Evolutionary conservation across 2,888 invertebrate species (phyloP), one percentile per base, ranked within the genome.

Genomic region (Toxonevra muliebris): DNA sequence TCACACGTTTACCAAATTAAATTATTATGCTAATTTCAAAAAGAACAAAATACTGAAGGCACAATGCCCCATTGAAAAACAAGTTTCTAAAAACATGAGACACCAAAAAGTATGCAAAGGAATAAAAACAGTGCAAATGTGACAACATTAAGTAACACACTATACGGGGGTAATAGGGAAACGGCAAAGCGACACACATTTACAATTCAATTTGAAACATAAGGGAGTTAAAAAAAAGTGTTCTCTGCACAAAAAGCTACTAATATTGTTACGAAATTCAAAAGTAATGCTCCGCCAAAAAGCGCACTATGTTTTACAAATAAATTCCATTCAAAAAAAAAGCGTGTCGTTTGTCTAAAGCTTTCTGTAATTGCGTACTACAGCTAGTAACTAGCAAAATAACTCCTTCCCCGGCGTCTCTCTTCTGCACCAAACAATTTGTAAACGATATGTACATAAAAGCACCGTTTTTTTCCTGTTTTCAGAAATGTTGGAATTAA

Each of bases 371-470:
- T 20, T 57, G 57, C 15, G 7, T 1, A 30, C 15, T 2, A 10
- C 57, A 40, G 30, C 13, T 9, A 40, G 41, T 20, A 48, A 11
- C 5, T n/a, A 48, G 11, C 48, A 48, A 48, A 48, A 1, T 48
- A 48, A 48, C 13, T n/a, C 9, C 15, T 13, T 48, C 5, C 48
- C 13, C 15, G n/a, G n/a, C 7, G 3, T 48, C 15, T 13, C 15
- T 48, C n/a, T 48, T 3, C 8, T 1, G 48, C 15, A 5, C 48
- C 48, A 77, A 75, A 76, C 78, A 78, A 78, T 78, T 78, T 78
- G 78, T 78, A 79, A 79, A 76, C 79, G 78, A 78, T 79, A 78
- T 77, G 76, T 76, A 78, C 30, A 30, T 30, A 7, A 30, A 30
- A 30, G n/a, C 72, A 79, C 76, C 74, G 71, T 5, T 54, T 17